Conservation (phyloP, 2,888 invertebrate genomes). For the Eupsilia transversa region DNA sequence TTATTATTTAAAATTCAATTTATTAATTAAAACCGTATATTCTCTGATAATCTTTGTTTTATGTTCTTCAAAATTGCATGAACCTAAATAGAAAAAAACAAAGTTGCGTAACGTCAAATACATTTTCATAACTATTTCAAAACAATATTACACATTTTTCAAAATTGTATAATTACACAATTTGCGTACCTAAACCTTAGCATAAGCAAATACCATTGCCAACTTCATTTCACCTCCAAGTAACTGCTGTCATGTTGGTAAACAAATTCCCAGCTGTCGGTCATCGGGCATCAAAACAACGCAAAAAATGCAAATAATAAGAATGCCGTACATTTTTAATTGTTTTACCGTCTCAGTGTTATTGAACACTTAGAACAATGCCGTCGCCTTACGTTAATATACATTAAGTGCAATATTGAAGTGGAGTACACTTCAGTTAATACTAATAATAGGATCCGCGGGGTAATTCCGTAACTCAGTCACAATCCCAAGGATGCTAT, state of each 20-base stretch:
- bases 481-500: not conserved
- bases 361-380: constrained; percentile 43
- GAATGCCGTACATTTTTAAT: constrained; percentile 21
- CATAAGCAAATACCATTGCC: not conserved
- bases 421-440: not conserved
- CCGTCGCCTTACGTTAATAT: not conserved
- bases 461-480: not conserved
- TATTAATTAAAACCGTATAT: not conserved
- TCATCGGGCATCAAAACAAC: constrained; percentile 14
- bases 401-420: not conserved
- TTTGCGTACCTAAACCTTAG: too few species aligned
- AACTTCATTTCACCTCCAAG: not conserved
- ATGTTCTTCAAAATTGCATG: not conserved
- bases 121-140: not conserved
- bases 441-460: not conserved
- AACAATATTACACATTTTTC: not conserved
- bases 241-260: constrained; percentile 24
- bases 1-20: not conserved
- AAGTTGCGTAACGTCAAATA: not conserved
- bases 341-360: constrained; percentile 15
- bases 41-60: not conserved
- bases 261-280: constrained; percentile 28
- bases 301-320: constrained; percentile 37
- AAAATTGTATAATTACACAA: constrained; percentile 4
- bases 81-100: too few species aligned